Evolutionary conservation across 2,888 invertebrate genomes (phyloP).

Genomic region (Eristalis pertinax): DNA sequence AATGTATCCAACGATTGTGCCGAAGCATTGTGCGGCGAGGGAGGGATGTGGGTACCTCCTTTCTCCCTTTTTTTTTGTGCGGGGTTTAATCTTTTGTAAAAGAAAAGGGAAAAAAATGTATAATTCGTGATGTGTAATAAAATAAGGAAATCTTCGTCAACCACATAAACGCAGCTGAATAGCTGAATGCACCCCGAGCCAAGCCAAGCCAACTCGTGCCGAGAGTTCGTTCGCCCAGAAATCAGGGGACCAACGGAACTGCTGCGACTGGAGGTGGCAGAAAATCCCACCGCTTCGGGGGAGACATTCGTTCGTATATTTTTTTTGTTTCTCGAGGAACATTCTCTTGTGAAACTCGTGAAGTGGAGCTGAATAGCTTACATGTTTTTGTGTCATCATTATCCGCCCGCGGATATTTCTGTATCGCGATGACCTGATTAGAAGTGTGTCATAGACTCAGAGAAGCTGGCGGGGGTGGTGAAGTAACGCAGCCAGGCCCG

Average conservation of each 20-base stretch:
- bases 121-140: slow-evolving; percentile 37
- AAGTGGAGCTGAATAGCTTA: neutral
- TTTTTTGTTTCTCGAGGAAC: neutral
- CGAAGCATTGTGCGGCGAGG: neutral
- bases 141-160: neutral
- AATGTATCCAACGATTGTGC: neutral
- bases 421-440: slow-evolving; percentile 42
- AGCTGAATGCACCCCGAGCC: slow-evolving; percentile 2
- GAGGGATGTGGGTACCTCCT: neutral
- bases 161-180: slow-evolving; percentile 9
- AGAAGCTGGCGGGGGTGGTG: neutral
- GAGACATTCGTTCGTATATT: neutral
- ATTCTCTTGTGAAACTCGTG: neutral
- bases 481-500: neutral
- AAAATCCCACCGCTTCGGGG: neutral
- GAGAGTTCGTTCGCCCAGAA: slow-evolving; percentile 6
- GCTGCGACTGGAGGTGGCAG: neutral
- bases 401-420: slow-evolving; percentile 37
- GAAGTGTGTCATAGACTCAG: neutral
- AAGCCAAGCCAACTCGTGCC: neutral
- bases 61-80: neutral
- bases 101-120: neutral
- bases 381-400: neutral
- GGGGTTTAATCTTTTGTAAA: slow-evolving; percentile 32
- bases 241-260: neutral